phyloP scores from a whole-genome alignment of 1,140 invertebrate genomes.

The Lepidostoma basale region DNA sequence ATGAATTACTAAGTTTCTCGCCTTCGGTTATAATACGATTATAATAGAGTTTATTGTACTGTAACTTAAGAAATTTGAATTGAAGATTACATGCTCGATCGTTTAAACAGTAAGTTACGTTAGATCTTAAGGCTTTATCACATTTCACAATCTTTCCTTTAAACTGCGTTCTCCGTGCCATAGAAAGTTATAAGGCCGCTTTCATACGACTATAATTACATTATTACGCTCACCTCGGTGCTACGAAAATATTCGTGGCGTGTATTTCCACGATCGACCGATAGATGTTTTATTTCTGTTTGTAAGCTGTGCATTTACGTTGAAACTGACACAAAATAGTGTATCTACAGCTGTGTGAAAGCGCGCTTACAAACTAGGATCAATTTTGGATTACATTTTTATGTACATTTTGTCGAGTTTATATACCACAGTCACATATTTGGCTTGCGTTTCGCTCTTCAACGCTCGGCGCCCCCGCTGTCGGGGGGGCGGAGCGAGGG shows the following conservation, averaged over 20 bases:
- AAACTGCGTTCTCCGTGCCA: not conserved
- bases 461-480: constrained; percentile 55
- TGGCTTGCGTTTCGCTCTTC: constrained; percentile 49
- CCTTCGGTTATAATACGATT: too few relatives aligned
- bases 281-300: too few relatives aligned
- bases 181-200: constrained; percentile 11
- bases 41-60: too few relatives aligned
- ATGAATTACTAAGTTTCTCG: too few relatives aligned
- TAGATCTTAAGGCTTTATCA: constrained; percentile 7
- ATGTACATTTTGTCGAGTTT: constrained; percentile 40
- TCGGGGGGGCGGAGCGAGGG: constrained; percentile 60
- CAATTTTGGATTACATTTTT: constrained; percentile 9
- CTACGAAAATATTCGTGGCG: not conserved
- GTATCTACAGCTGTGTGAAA: constrained; percentile 1
- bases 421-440: constrained; percentile 46
- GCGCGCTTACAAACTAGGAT: not conserved
- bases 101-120: too few relatives aligned
- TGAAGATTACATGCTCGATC: too few relatives aligned
- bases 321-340: not conserved
- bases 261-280: not conserved
- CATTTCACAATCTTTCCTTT: constrained; percentile 13
- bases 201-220: not conserved
- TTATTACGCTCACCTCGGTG: not conserved
- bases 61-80: too few relatives aligned
- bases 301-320: not conserved